These are phyloP conservation scores for Sphaeridia pumilis DNA, from an alignment of 2,888 invertebrate genomes.

Conservation along the genomic window DNA sequence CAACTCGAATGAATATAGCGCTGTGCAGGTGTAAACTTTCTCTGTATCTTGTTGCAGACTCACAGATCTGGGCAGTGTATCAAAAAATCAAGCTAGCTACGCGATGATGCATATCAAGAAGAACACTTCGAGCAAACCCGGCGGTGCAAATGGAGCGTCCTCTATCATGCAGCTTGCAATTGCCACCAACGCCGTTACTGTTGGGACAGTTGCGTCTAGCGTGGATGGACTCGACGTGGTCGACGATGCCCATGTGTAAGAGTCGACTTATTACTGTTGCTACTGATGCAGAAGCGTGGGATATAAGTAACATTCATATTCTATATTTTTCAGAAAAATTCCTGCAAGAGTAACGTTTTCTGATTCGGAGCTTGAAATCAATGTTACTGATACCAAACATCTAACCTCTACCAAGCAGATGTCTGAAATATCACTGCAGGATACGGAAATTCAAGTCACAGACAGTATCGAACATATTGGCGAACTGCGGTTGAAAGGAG, in stretches of 20 bases:
- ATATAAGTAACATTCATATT: background rate
- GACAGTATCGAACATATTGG: constrained; percentile 1
- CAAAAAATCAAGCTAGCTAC: constrained; percentile 28
- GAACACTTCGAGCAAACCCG: constrained; percentile 38
- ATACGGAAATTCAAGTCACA: background rate
- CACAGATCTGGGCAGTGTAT: constrained; percentile 59
- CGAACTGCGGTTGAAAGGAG: constrained; percentile 27
- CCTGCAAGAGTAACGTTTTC: constrained; percentile 16
- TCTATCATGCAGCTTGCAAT: constrained; percentile 41
- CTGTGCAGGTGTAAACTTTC: background rate
- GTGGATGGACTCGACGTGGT: constrained; percentile 5
- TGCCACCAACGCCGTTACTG: constrained; percentile 40
- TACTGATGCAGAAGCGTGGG: background rate
- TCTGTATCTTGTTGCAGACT: constrained; percentile 44
- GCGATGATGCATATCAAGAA: constrained; percentile 26
- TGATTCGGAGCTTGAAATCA: background rate
- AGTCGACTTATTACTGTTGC: background rate
- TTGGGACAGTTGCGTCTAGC: constrained; percentile 32
- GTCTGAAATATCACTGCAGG: no score
- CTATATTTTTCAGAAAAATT: background rate
- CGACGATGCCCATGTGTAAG: constrained; percentile 1
- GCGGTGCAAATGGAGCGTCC: constrained; percentile 19
- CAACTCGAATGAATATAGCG: background rate
- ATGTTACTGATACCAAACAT: no score
- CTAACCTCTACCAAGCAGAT: no score